These are phyloP conservation scores for Neoscelio sp. DNA, from an alignment of 2,888 invertebrate genomes.

Conservation along the genomic window DNA sequence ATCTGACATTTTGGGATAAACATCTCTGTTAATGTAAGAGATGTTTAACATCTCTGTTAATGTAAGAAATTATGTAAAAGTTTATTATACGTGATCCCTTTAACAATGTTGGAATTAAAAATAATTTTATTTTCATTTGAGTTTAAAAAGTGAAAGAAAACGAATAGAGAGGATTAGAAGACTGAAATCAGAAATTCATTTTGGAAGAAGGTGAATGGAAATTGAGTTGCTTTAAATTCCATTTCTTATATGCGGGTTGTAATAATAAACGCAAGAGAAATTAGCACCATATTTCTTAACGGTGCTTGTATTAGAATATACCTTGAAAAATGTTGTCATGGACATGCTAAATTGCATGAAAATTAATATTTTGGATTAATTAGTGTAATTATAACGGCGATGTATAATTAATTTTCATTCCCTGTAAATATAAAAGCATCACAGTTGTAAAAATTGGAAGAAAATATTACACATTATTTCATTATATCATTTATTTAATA, in stretches of 20 bases:
- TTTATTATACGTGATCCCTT: no score
- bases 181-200: slow-evolving; percentile 17
- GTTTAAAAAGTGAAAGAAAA: not conserved
- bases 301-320: slow-evolving; percentile 5
- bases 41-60: no score
- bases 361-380: slow-evolving; percentile 13
- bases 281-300: slow-evolving; percentile 16
- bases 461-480: no score
- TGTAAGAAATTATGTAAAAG: no score
- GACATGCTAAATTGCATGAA: not conserved
- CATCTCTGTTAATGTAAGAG: no score
- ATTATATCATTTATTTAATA: no score
- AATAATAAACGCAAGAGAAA: slow-evolving; percentile 26
- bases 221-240: slow-evolving; percentile 22
- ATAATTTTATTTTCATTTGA: not conserved
- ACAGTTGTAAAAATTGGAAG: no score
- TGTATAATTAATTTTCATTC: not conserved
- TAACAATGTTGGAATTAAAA: no score
- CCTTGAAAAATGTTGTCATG: slow-evolving; percentile 1
- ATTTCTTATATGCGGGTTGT: slow-evolving; percentile 11
- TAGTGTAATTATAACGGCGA: not conserved
- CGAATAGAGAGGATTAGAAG: not conserved
- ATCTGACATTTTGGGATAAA: no score
- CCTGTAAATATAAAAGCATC: no score
- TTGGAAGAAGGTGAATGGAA: slow-evolving; percentile 9